Base-by-base conservation (phyloP, 2,797 vertebrate genomes). In the Momotus momota region DNA sequence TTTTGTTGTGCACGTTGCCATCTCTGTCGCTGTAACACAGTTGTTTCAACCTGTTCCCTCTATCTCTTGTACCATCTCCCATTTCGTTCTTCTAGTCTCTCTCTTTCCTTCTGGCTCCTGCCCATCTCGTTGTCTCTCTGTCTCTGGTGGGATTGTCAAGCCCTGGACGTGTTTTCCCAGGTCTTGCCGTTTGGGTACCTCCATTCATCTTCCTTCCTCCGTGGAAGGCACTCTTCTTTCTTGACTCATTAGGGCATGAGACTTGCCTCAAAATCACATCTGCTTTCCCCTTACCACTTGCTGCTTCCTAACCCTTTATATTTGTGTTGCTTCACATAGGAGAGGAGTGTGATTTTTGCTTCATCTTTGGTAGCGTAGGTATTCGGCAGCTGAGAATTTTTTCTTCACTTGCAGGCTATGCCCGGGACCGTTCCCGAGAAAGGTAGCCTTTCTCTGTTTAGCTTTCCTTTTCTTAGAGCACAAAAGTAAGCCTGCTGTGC, bases 361-460 rank as follows among this genome's bases (percentile, higher is more conserved):
- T 64, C 48, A 38, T 40, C 67, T 80, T 55, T 35, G 16, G 49
- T 14, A 45, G 35, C 23, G 6, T 61, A 71, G 60, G 61, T 74
- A 27, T n/a, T 65, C 1, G 8, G 69, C 20, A 62, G 64, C 40
- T 60, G 81, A 45, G 23, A 3, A 43, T 51, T 40, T 33, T 88
- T 31, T 25, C 45, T 22, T n/a, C 26, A 2, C 9, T 9, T 20
- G 12, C 15, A 14, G 40, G 7, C 23, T 40, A 0, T 86, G 46
- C 20, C 43, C 0, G 0, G 52, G 75, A 45, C 52, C 1, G 2
- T 51, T 38, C n/a, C 6, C 4, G 75, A 58, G 54, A 23, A 14
- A 22, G 10, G 21, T 16, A 25, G 27, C 57, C 29, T 33, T 69
- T 29, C 18, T 29, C 33, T 31, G 15, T 5, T 71, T 20, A 33